Evolutionary conservation across 1,140 invertebrate species (phyloP).

Genomic region (Drosophila ironensis): DNA sequence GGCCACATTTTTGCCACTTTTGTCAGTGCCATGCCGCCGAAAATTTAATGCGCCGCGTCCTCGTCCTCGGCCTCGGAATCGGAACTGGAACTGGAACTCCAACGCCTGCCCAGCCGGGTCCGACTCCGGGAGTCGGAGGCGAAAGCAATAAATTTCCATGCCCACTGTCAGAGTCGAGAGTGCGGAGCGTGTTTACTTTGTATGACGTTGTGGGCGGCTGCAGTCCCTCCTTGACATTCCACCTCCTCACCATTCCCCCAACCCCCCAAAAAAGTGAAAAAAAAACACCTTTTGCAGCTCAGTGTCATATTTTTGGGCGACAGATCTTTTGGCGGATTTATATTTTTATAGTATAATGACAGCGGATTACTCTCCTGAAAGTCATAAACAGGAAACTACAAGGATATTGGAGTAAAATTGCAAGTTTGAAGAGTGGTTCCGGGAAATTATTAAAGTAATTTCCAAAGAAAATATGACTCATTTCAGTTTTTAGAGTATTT

Average conservation of each 20-base stretch:
- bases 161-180: slow-evolving; percentile 52
- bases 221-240: not conserved
- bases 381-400: not conserved
- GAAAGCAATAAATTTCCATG: slow-evolving; percentile 71
- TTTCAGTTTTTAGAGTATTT: no score
- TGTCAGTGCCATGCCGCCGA: slow-evolving; percentile 37
- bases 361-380: not conserved
- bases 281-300: slow-evolving; percentile 1
- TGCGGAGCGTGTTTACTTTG: slow-evolving; percentile 52
- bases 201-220: slow-evolving; percentile 26
- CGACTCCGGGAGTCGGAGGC: slow-evolving; percentile 2
- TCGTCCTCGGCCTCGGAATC: slow-evolving; percentile 1
- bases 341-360: not conserved
- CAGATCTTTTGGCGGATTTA: slow-evolving; percentile 11
- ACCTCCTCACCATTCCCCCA: no score
- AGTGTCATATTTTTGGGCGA: slow-evolving; percentile 40
- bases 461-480: no score
- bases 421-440: not conserved
- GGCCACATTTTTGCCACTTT: slow-evolving; percentile 28
- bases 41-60: slow-evolving; percentile 65
- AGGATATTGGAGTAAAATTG: no score
- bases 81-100: slow-evolving; percentile 42
- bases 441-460: no score
- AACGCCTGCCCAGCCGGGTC: slow-evolving; percentile 1
- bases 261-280: no score